Conservation (phyloP, 2,113 vertebrate species). For the Dicerorhinus sumatrensis region DNA sequence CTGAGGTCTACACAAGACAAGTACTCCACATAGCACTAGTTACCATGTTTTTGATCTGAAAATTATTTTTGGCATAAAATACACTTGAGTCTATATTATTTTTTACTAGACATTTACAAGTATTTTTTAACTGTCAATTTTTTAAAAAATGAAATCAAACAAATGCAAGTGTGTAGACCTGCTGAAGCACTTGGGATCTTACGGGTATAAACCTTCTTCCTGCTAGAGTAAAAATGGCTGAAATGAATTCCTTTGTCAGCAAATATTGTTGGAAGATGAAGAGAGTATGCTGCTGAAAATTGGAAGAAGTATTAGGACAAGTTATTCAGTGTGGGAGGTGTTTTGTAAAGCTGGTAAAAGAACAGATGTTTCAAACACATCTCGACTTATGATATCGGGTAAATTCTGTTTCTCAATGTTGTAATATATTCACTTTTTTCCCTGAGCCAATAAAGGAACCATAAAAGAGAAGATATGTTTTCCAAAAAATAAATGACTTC, state of each 20-base stretch:
- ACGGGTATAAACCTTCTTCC: not conserved
- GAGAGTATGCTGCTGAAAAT: not conserved
- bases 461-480: not conserved
- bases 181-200: not conserved
- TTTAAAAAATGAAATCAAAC: not conserved
- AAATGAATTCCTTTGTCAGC: not conserved
- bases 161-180: not conserved
- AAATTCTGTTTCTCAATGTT: conserved; percentile 9
- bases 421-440: not conserved
- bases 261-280: not conserved
- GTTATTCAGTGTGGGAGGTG: not conserved
- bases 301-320: not conserved
- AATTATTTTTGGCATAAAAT: not conserved
- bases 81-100: not conserved
- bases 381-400: not conserved
- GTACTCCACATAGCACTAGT: not conserved
- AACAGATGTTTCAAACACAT: not conserved
- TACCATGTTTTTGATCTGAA: not conserved
- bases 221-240: not conserved
- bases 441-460: not conserved
- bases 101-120: not conserved
- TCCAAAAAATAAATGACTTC: not conserved
- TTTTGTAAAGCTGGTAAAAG: not conserved
- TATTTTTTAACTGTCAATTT: not conserved
- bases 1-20: not conserved